phyloP scores from a whole-genome alignment of 2,113 vertebrate genomes.

The Dasypus novemcinctus region DNA sequence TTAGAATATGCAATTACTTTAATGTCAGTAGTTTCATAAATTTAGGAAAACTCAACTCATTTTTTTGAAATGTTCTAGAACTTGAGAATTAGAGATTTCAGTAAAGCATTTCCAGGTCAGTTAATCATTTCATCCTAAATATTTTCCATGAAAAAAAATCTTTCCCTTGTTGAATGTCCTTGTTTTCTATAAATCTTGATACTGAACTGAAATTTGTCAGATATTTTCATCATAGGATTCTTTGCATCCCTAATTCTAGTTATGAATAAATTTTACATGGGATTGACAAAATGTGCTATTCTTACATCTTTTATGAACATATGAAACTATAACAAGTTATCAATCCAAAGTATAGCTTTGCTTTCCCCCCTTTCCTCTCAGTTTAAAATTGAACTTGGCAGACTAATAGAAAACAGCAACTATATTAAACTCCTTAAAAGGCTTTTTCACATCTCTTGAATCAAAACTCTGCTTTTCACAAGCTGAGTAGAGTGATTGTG shows the following conservation, averaged over 20 bases:
- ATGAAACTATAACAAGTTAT: conserved; percentile 2
- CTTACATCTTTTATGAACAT: background rate
- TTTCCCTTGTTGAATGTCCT: background rate
- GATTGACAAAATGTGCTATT: background rate
- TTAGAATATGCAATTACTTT: background rate
- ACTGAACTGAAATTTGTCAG: background rate
- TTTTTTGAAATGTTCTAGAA: conserved; percentile 24
- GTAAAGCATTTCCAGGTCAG: background rate
- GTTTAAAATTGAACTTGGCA: conserved; percentile 50
- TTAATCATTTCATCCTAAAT: background rate
- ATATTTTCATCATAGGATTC: background rate
- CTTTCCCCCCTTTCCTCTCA: conserved; percentile 15
- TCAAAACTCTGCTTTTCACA: conserved; percentile 60
- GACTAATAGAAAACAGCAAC: conserved; percentile 52
- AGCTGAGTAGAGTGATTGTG: background rate
- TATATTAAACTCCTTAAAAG: conserved; percentile 46
- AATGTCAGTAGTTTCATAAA: conserved; percentile 13
- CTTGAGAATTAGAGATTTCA: background rate
- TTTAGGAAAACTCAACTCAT: background rate
- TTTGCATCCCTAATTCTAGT: background rate
- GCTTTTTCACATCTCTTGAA: conserved; percentile 49
- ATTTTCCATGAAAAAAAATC: conserved; percentile 24
- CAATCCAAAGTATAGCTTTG: background rate
- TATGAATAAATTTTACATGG: background rate
- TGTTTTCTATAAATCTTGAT: background rate